phyloP scores from a whole-genome alignment of 2,888 invertebrate genomes.

The Caenorhabditis macrosperma region DNA sequence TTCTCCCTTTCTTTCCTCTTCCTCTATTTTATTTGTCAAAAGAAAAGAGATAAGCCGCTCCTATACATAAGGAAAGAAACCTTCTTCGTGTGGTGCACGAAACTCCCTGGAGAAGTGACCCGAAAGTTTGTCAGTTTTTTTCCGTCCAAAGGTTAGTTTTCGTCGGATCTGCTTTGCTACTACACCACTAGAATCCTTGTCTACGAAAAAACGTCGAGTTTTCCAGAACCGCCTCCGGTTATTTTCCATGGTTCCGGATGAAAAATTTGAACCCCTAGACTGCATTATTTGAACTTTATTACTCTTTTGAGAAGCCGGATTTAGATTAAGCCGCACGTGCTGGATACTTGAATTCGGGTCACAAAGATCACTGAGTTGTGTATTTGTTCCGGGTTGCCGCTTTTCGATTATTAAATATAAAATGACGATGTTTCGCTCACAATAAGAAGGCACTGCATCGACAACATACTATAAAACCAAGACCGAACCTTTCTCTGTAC shows the following conservation, averaged over 20 bases:
- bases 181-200: constrained; percentile 17
- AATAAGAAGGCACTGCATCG: no score
- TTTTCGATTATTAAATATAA: no score
- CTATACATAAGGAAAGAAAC: not conserved
- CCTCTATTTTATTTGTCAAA: constrained; percentile 10
- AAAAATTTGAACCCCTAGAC: constrained; percentile 7
- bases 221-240: not conserved
- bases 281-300: not conserved
- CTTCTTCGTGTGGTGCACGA: constrained; percentile 3
- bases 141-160: constrained; percentile 14
- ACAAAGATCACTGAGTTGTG: not conserved
- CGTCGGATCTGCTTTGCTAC: not conserved
- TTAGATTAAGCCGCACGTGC: not conserved
- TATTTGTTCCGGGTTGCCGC: no score
- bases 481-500: no score
- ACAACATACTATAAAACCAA: no score
- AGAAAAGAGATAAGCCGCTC: constrained; percentile 9
- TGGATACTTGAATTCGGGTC: not conserved
- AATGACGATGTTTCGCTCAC: no score
- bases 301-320: not conserved
- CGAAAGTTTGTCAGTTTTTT: not conserved
- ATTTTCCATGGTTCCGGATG: constrained; percentile 14
- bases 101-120: constrained; percentile 27
- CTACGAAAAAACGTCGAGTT: constrained; percentile 14
- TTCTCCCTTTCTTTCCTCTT: not conserved